Evolutionary conservation across 2,888 invertebrate species (phyloP).

Genomic region (Sphaeridia pumilis): DNA sequence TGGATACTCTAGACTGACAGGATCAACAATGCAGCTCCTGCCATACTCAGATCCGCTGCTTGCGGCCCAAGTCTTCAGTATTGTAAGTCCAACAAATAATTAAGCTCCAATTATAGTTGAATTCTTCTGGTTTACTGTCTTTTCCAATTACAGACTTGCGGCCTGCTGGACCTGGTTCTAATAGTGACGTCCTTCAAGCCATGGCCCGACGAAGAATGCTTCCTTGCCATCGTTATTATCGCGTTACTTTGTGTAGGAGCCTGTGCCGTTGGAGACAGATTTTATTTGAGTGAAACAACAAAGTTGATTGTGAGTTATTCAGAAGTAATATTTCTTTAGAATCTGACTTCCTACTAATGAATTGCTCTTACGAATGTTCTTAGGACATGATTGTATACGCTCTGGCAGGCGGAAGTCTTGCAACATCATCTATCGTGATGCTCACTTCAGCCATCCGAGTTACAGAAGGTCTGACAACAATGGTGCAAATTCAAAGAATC

Average conservation of each 20-base stretch:
- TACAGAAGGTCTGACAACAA: neutral
- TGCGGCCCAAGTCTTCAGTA: neutral
- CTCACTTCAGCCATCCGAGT: slow-evolving; percentile 1
- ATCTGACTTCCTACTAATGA: neutral
- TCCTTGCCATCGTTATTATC: slow-evolving; percentile 13
- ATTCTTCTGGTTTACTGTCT: neutral
- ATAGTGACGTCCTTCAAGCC: slow-evolving; percentile 3
- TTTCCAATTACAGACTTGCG: slow-evolving; percentile 1
- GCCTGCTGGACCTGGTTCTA: slow-evolving; percentile 11
- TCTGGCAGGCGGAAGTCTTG: slow-evolving; percentile 1
- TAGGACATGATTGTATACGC: slow-evolving; percentile 11
- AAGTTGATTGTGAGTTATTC: slow-evolving; percentile 5
- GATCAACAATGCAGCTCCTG: no score
- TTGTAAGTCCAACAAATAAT: neutral
- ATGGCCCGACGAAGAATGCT: slow-evolving; percentile 14
- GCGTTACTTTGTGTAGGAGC: neutral
- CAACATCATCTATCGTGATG: slow-evolving; percentile 5
- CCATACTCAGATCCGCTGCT: neutral
- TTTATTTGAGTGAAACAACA: slow-evolving; percentile 8
- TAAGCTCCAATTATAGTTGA: neutral
- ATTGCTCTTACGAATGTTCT: no score
- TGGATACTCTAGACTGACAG: no score
- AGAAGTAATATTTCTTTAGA: neutral
- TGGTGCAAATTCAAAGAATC: neutral
- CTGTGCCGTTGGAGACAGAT: slow-evolving; percentile 6